Percentiles rank a stretch among this genome's conserved stretches.
Evolutionary conservation across 1,140 invertebrate species (phyloP).

Genomic region (Scylla paramamosain): DNA sequence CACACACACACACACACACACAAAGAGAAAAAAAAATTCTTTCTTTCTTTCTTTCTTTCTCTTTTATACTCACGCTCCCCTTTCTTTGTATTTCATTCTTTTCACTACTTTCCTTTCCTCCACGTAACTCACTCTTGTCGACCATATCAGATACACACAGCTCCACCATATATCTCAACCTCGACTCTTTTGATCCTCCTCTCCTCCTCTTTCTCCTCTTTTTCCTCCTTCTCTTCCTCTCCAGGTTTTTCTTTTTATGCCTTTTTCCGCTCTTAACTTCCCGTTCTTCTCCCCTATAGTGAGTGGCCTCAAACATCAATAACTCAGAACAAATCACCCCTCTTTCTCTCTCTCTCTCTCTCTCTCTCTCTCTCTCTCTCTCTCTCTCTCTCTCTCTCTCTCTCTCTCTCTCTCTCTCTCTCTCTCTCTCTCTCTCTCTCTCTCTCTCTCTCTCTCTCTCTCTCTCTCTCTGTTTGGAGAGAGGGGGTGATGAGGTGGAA

Average conservation of each 20-base stretch:
- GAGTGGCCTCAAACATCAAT: slow-evolving; percentile 22
- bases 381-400: no score
- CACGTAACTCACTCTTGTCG: neutral
- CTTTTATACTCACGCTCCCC: neutral
- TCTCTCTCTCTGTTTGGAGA: neutral
- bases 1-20: slow-evolving; percentile 47
- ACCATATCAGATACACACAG: neutral
- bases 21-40: neutral
- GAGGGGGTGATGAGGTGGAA: neutral
- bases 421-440: no score
- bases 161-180: neutral
- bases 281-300: neutral
- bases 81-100: neutral
- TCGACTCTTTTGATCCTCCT: neutral
- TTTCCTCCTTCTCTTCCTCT: neutral
- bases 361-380: neutral
- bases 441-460: no score
- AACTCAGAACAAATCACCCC: neutral
- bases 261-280: no score
- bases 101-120: neutral
- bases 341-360: neutral
- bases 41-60: neutral
- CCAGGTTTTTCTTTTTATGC: no score
- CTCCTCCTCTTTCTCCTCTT: neutral
- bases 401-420: no score